Evolutionary conservation across 2,888 invertebrate species (phyloP).

Genomic region (Nomada ruficornis): DNA sequence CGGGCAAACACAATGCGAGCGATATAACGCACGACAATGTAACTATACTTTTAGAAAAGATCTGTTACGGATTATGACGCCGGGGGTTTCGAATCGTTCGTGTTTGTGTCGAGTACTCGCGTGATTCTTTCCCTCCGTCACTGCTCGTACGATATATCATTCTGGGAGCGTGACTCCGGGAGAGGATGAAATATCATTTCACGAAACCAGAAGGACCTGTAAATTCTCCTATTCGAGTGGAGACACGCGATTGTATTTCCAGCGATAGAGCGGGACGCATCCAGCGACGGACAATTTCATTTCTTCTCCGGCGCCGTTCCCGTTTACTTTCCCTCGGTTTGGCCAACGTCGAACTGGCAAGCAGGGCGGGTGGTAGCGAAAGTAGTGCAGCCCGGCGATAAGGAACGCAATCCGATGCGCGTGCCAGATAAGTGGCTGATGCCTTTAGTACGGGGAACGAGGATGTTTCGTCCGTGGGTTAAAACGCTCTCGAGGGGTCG

Average conservation of each 20-base stretch:
- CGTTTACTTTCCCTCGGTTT: constrained; percentile 57
- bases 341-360: neutral
- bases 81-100: constrained; percentile 57
- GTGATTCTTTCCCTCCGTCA: constrained; percentile 34
- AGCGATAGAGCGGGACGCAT: neutral
- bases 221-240: neutral
- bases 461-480: constrained; percentile 74
- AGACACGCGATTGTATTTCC: neutral
- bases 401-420: constrained; percentile 84
- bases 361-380: constrained; percentile 74
- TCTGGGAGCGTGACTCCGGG: constrained; percentile 28
- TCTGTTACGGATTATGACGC: constrained; percentile 69
- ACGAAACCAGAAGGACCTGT: constrained; percentile 15
- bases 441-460: constrained; percentile 76
- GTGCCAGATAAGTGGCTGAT: constrained; percentile 84
- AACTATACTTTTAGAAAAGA: constrained; percentile 67
- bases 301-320: constrained; percentile 24
- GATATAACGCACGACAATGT: constrained; percentile 74
- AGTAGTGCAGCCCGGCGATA: constrained; percentile 83
- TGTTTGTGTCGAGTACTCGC: constrained; percentile 63
- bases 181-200: constrained; percentile 20
- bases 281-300: constrained; percentile 25
- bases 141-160: constrained; percentile 43
- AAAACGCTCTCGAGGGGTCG: constrained; percentile 65
- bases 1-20: constrained; percentile 56